These are phyloP conservation scores for Parascotia fuliginaria DNA, from an alignment of 2,888 invertebrate genomes.

Conservation along the genomic window DNA sequence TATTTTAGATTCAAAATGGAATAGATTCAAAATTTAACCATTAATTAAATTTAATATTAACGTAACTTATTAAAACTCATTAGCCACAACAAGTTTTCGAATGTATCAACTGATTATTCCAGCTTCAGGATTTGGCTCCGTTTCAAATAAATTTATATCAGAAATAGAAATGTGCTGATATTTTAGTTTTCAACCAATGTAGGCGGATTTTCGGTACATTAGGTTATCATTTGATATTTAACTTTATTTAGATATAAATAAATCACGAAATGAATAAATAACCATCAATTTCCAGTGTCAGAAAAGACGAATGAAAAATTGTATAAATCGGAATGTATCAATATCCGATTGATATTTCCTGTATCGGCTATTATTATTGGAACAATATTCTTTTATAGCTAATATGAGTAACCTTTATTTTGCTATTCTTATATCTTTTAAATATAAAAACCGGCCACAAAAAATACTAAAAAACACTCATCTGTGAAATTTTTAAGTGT, in stretches of 20 bases:
- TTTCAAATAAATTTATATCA: constrained; percentile 22
- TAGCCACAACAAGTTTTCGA: constrained; percentile 21
- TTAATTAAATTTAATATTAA: not conserved
- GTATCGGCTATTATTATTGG: not conserved
- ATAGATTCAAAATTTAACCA: too few species aligned
- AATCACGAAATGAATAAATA: constrained; percentile 13
- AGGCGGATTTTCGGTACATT: constrained; percentile 1
- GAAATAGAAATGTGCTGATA: constrained; percentile 8
- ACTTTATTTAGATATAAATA: constrained; percentile 1
- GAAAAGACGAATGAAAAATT: constrained; percentile 6
- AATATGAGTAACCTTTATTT: not conserved
- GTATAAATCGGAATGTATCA: constrained; percentile 6
- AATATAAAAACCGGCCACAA: too few species aligned
- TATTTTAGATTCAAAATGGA: too few species aligned
- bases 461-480: too few species aligned
- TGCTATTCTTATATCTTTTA: too few species aligned
- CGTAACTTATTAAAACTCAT: constrained; percentile 15
- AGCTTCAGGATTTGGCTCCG: constrained; percentile 29
- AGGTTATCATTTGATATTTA: too few species aligned
- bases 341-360: not conserved
- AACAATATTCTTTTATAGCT: not conserved
- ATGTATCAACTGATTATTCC: constrained; percentile 32
- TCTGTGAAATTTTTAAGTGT: too few species aligned
- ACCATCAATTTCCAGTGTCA: not conserved
- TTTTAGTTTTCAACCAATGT: constrained; percentile 4